These are phyloP conservation scores for Nemopilema nomurai DNA, from an alignment of 30 jellyfish, hydroid and myxozoan genomes.

Conservation along the genomic window DNA sequence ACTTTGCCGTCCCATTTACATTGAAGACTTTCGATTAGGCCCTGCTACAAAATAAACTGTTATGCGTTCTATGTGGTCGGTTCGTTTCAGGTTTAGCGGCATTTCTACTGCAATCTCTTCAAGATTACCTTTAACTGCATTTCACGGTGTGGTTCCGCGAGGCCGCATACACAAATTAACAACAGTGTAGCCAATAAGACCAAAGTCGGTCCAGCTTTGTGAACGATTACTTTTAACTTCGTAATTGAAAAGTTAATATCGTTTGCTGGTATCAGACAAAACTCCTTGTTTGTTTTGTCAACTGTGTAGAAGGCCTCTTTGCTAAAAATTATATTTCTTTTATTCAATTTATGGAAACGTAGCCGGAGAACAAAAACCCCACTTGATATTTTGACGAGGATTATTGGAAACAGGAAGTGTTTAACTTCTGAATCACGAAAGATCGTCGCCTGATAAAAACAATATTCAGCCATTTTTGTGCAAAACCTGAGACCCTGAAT, in stretches of 20 bases:
- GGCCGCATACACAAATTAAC: neutral
- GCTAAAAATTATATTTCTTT: neutral
- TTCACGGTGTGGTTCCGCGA: neutral
- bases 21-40: no score
- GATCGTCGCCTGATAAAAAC: neutral
- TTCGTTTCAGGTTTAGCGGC: no score
- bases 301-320: neutral
- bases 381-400: neutral
- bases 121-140: neutral
- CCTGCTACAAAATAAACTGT: no score
- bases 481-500: no score
- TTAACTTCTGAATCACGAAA: neutral
- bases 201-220: neutral
- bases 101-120: no score
- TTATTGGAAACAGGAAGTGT: neutral
- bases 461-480: no score
- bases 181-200: neutral
- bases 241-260: neutral
- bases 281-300: neutral
- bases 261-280: neutral
- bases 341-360: neutral
- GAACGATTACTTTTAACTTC: neutral
- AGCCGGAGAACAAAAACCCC: neutral
- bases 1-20: no score
- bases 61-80: no score